A percentile compares a stretch with the other conserved stretches of the same genome.
Evolutionary conservation across 37 sponge, comb jelly and placozoan species (phyloP).

Genomic region (Cladorhizidae sp.): DNA sequence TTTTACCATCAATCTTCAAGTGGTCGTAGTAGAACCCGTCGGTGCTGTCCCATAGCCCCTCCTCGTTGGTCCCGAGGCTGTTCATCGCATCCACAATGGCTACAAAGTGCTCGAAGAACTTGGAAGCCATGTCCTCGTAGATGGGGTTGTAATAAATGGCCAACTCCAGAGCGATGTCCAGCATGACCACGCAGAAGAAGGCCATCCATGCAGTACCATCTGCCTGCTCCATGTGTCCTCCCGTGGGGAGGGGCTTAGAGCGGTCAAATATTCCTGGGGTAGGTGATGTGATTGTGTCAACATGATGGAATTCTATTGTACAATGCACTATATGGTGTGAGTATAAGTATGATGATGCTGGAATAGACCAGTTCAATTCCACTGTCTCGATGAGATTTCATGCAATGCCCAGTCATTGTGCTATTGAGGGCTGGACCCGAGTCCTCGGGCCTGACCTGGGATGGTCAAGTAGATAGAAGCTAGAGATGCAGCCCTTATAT

Average conservation of each 20-base stretch:
- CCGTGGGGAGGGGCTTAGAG: conserved; percentile 90
- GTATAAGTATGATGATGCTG: no score
- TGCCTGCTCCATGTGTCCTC: conserved; percentile 90
- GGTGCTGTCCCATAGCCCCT: conserved; percentile 89
- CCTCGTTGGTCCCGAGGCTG: conserved; percentile 67
- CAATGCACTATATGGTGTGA: no score
- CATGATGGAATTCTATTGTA: no score
- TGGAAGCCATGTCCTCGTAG: conserved; percentile 98
- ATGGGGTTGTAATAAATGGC: conserved; percentile 79
- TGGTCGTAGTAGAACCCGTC: conserved; percentile 98
- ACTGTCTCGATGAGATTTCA: neutral
- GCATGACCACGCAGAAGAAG: conserved; percentile 93
- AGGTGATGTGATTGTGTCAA: neutral
- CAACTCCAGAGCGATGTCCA: conserved; percentile 93
- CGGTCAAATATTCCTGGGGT: conserved; percentile 85
- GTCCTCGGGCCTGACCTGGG: no score
- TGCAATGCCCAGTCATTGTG: neutral
- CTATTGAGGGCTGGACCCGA: no score
- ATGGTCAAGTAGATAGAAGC: no score
- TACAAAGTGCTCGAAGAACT: conserved; percentile 98
- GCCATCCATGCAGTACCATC: conserved; percentile 99
- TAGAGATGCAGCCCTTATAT: no score
- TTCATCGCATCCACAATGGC: conserved; percentile 95
- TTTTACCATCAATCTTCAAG: conserved; percentile 62
- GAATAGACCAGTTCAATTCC: neutral